phyloP scores from a whole-genome alignment of 2,113 vertebrate species.

The Amphiprion percula region DNA sequence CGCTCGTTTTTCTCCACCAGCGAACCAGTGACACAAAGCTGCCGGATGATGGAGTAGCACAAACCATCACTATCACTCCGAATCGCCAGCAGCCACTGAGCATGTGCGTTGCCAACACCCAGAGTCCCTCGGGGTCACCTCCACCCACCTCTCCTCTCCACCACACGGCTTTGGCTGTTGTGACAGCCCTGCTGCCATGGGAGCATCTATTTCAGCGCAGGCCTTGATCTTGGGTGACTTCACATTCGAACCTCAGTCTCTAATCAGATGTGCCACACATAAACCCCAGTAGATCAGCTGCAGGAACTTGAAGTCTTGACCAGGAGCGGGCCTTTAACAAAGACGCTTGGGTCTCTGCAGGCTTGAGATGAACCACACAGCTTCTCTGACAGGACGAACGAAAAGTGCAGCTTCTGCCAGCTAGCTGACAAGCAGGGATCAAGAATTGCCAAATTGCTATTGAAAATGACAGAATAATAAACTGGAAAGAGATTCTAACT shows the following conservation, averaged over 20 bases:
- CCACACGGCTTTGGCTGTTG: conserved; percentile 50
- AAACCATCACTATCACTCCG: conserved; percentile 48
- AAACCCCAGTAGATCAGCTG: conserved; percentile 53
- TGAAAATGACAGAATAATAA: conserved; percentile 35
- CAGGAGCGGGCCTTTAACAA: conserved; percentile 11
- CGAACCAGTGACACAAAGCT: conserved; percentile 32
- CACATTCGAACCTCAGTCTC: conserved; percentile 42
- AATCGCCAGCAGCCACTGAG: conserved; percentile 43
- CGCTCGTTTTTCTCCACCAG: not conserved
- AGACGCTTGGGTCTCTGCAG: conserved; percentile 5
- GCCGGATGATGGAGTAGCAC: conserved; percentile 50
- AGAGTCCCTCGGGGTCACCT: conserved; percentile 68
- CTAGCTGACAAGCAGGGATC: conserved; percentile 4
- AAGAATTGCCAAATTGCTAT: conserved; percentile 16
- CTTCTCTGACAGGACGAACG: conserved; percentile 24
- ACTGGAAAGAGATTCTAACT: not conserved
- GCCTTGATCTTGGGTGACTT: conserved; percentile 74
- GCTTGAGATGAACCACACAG: conserved; percentile 26
- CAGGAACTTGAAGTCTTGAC: conserved; percentile 8
- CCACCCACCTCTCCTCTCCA: conserved; percentile 54
- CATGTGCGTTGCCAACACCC: conserved; percentile 48
- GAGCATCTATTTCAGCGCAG: conserved; percentile 69
- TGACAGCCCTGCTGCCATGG: conserved; percentile 71
- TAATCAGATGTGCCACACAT: conserved; percentile 67
- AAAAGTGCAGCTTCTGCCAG: conserved; percentile 40